Conservation (phyloP, 2,797 vertebrate genomes). For the Betta splendens region DNA sequence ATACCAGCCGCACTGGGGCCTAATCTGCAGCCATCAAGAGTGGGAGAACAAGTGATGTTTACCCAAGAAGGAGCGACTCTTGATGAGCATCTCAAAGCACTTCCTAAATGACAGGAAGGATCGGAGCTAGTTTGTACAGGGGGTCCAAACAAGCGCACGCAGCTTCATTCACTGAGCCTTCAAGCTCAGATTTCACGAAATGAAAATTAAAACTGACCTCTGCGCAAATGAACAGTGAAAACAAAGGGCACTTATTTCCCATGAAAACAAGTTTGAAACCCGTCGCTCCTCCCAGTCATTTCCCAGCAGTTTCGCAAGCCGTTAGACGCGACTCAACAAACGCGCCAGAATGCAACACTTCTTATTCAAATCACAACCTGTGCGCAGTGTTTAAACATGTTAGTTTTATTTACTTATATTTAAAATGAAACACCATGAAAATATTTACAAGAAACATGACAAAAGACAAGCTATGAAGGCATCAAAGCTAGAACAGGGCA, state of each 20-base stretch:
- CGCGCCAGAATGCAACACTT: too few species aligned
- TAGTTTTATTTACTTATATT: slow-evolving; percentile 61
- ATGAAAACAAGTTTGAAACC: too few species aligned
- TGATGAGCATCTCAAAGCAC: slow-evolving; percentile 68
- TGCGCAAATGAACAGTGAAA: too few species aligned
- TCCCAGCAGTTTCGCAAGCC: too few species aligned
- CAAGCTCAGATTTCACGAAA: too few species aligned
- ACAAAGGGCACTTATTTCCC: too few species aligned
- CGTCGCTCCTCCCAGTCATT: too few species aligned
- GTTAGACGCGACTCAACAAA: too few species aligned
- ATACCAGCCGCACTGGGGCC: slow-evolving; percentile 53
- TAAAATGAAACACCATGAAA: slow-evolving; percentile 59
- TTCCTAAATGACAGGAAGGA: slow-evolving; percentile 71
- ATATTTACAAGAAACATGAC: slow-evolving; percentile 77
- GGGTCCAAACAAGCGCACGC: neutral
- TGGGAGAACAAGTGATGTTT: slow-evolving; percentile 56
- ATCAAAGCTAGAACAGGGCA: neutral
- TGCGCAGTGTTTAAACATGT: slow-evolving; percentile 9
- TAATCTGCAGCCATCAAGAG: slow-evolving; percentile 61
- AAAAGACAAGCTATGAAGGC: neutral
- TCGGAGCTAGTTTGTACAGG: slow-evolving; percentile 5
- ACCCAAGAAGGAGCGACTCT: slow-evolving; percentile 47
- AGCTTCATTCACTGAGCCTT: too few species aligned
- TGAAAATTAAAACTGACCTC: too few species aligned
- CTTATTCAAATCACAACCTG: neutral